These are phyloP conservation scores for Trichopoda pennipes DNA, from an alignment of 2,888 invertebrate species.

Conservation along the genomic window DNA sequence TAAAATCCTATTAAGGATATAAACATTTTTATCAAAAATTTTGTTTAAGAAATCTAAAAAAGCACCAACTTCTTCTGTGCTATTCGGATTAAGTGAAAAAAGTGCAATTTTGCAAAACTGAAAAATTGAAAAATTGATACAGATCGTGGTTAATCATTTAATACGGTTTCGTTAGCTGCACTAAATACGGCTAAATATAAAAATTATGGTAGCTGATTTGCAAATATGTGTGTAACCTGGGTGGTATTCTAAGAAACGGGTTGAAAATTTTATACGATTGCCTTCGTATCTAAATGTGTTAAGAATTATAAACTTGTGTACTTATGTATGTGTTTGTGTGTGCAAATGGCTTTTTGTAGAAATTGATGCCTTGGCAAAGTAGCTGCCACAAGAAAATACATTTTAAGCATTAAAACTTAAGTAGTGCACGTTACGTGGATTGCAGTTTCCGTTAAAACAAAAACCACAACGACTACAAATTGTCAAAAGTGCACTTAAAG, in stretches of 20 bases:
- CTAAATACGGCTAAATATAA: background rate
- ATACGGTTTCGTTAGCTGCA: background rate
- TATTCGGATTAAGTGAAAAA: conserved; percentile 32
- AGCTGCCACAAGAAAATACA: conserved; percentile 30
- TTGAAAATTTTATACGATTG: conserved; percentile 21
- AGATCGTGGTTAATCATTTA: conserved; percentile 20
- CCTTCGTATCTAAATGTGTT: background rate
- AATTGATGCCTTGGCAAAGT: conserved; percentile 22
- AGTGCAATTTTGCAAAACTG: conserved; percentile 45
- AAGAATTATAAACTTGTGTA: background rate
- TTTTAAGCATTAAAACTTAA: conserved; percentile 47
- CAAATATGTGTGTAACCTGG: conserved; percentile 20
- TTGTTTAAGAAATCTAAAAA: conserved; percentile 9
- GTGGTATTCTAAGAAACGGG: conserved; percentile 36
- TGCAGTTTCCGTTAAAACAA: conserved; percentile 33
- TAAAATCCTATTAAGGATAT: conserved; percentile 6
- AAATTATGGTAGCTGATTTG: conserved; percentile 26
- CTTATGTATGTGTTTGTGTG: conserved; percentile 32
- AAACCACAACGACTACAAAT: conserved; percentile 23
- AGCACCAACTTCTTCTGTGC: background rate
- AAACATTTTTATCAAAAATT: conserved; percentile 2
- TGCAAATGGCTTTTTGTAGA: conserved; percentile 3
- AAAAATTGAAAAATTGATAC: conserved; percentile 43
- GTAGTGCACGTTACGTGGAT: conserved; percentile 45
- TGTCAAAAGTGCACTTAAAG: conserved; percentile 36